Evolutionary conservation across 2,797 vertebrate species (phyloP).

Genomic region (Apodemus agrarius): DNA sequence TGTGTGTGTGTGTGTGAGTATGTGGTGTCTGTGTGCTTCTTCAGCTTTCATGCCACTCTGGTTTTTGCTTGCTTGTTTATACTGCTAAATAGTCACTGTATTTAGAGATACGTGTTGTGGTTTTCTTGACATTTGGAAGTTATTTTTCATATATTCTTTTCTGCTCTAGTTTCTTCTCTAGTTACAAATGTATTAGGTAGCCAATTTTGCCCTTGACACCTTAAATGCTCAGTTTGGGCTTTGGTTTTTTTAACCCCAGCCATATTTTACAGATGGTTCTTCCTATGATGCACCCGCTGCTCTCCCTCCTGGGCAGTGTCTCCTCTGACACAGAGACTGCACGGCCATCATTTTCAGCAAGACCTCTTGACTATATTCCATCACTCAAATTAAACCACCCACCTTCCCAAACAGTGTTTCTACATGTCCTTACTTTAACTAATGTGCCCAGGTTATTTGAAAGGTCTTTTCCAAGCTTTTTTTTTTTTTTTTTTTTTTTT

Average conservation of each 20-base stretch:
- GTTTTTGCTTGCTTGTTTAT: not conserved
- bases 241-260: not conserved
- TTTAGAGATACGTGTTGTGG: not conserved
- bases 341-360: not conserved
- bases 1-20: not conserved
- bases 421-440: not conserved
- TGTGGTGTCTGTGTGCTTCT: not conserved
- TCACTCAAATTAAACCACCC: not conserved
- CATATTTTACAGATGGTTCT: not conserved
- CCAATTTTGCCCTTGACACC: not conserved
- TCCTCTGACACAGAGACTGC: not conserved
- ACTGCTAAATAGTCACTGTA: not conserved
- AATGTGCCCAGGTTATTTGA: not conserved
- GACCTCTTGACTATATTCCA: not conserved
- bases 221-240: not conserved
- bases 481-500: not conserved
- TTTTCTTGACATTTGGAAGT: not conserved
- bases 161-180: not conserved
- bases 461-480: not conserved
- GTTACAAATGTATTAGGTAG: not conserved
- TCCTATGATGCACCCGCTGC: too few relatives aligned
- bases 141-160: not conserved
- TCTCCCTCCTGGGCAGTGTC: not conserved
- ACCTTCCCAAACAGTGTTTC: not conserved
- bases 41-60: not conserved